Evolutionary conservation across 2,888 invertebrate genomes (phyloP).

Genomic region (Stenoptilia bipunctidactyla): DNA sequence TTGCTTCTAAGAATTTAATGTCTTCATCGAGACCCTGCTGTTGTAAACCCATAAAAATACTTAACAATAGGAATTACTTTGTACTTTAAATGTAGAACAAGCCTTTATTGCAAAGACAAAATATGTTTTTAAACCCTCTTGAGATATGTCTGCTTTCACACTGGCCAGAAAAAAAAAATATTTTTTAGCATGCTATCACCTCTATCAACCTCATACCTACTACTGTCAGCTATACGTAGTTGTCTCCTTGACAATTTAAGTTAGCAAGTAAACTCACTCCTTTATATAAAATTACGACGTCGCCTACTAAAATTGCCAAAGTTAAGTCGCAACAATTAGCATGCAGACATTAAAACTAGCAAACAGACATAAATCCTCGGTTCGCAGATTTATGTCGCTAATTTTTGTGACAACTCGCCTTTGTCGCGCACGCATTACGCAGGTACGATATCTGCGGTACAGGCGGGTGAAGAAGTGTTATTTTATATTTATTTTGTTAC

Average conservation of each 20-base stretch:
- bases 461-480: constrained; percentile 13
- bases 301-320: too few species aligned
- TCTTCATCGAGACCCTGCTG: constrained; percentile 51
- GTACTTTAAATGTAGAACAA: constrained; percentile 17
- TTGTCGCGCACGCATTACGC: constrained; percentile 1
- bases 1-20: constrained; percentile 44
- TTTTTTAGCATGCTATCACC: too few species aligned
- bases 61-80: constrained; percentile 40
- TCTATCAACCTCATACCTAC: too few species aligned
- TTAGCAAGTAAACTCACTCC: too few species aligned
- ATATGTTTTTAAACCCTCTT: too few species aligned
- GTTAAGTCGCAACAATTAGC: constrained; percentile 16
- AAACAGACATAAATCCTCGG: constrained; percentile 35
- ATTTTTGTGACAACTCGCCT: constrained; percentile 23
- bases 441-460: constrained; percentile 16
- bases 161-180: too few species aligned
- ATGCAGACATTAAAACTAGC: constrained; percentile 26
- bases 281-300: too few species aligned
- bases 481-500: too few species aligned
- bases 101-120: too few species aligned
- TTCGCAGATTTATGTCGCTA: constrained; percentile 32
- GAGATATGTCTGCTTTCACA: too few species aligned
- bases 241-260: too few species aligned
- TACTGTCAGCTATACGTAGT: too few species aligned
- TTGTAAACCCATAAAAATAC: constrained; percentile 54